Base-by-base conservation (phyloP, 2,888 invertebrate genomes). In the Epirrhoe alternata region DNA sequence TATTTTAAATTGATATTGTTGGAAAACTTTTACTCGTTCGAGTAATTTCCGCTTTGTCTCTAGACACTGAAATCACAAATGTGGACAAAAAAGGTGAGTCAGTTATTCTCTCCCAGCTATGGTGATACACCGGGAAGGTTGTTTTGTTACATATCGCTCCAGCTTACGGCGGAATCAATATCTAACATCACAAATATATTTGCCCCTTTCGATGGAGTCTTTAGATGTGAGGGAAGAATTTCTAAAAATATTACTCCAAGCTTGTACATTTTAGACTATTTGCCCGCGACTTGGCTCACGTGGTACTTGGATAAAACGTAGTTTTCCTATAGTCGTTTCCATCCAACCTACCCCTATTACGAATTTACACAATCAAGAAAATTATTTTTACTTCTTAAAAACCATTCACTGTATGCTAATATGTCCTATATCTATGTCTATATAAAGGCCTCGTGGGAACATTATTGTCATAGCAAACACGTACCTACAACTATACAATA, bases 141-240 rank as follows among this genome's bases (percentile, higher is more conserved):
- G 49, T 64, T 64, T 49, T 64, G 64, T 59, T 47, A 63, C 53
- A 49, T 53, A 64, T 64, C 58, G 58, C 58, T 58, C 12, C 35
- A 53, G 58, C 58, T 58, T 58, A 63, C 47, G 35, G 57, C 35
- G 38, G 53, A 54, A 64, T 64, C 58, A 64, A 58, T 59, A 64
- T 49, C 38, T 33, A 33, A 64, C 52, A 35, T 35, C 57, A 64
- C 52, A 53, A 57, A 60, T 52, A 58, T 45, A 53, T 64, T 53
- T 64, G n/a, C 53, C 33, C 14, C 14, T 35, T 31, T 47, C 31
- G 52, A 12, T 14, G 14, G 16, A 16, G 47, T 14, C 47, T 47
- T 47, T 10, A 45, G 45, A 14, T 14, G 16, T 42, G 38, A 42
- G 38, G 4, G 12, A 42, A 12, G 38, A 42, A 42, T 42, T 42